Base-by-base conservation (phyloP, 2,888 invertebrate species). In the Agrotis segetum region DNA sequence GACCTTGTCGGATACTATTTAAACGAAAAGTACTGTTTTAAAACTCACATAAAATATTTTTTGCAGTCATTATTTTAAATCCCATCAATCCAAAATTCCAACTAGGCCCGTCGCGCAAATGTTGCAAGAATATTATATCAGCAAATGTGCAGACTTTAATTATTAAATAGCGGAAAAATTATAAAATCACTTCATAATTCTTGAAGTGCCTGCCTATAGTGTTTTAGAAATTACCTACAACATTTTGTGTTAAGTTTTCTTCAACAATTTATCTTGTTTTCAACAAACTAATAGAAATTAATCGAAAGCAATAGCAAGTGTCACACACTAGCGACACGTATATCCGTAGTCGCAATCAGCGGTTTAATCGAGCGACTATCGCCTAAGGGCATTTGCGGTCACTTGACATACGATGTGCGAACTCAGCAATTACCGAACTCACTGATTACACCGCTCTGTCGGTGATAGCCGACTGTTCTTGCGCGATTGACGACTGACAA, bases 361-460 rank as follows among this genome's bases (percentile, higher is more conserved):
- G 50, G 74, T 82, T 88, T 87, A 88, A 85, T 87, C 84, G 83
- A 82, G 49, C 79, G 66, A 77, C 82, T 77, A 86, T 85, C 84
- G 88, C 91, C 88, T 73, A 71, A 68, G 74, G 87, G 87, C 82
- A 84, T 76, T 82, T 82, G 79, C 84, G 79, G 74, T 85, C 71
- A 62, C 81, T 80, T 91, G 92, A 92, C 88, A 86, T 88, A 91
- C 90, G 92, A 93, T 86, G 93, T 93, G 93, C 92, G 91, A 93
- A 93, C 89, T 90, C 88, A 77, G 81, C 90, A 92, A 93, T 93
- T 93, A 92, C 74, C 79, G 72, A 86, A 86, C 87, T 86, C 80
- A 79, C 79, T 83, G 88, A 89, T 89, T 86, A 88, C 87, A 79
- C 67, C 60, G 72, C 71, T 53, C 46, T 55, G 44, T 49, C 68